Conservation (phyloP, 2,888 invertebrate genomes). For the Andricus curvator region DNA sequence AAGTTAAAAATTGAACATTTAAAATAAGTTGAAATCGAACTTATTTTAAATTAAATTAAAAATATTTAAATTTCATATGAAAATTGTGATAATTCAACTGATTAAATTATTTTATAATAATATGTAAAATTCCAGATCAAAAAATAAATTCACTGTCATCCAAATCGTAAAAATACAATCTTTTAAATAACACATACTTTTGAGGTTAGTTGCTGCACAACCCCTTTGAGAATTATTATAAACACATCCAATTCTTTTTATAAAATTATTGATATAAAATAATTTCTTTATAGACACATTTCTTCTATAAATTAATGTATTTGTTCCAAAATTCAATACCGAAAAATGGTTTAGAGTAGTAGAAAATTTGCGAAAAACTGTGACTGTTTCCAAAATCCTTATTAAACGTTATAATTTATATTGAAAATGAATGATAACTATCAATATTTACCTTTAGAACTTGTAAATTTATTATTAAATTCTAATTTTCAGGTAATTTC, state of each 20-base stretch:
- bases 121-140: too few relatives aligned
- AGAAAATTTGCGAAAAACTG: not conserved
- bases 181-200: not conserved
- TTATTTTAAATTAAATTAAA: too few relatives aligned
- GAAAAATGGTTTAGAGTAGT: not conserved
- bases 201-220: not conserved
- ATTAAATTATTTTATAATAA: too few relatives aligned
- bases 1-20: too few relatives aligned
- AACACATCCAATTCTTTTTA: not conserved
- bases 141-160: rapidly evolving
- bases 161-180: too few relatives aligned
- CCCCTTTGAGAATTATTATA: not conserved
- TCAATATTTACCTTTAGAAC: not conserved
- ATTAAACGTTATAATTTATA: not conserved
- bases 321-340: not conserved
- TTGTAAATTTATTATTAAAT: not conserved
- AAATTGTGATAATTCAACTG: too few relatives aligned
- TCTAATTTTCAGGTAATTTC: not conserved
- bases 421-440: not conserved
- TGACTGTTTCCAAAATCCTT: not conserved
- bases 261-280: not conserved
- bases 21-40: too few relatives aligned
- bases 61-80: too few relatives aligned
- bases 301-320: not conserved
- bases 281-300: not conserved